Evolutionary conservation across 1,140 invertebrate genomes (phyloP).

Genomic region (Carcinoscorpius rotundicauda): DNA sequence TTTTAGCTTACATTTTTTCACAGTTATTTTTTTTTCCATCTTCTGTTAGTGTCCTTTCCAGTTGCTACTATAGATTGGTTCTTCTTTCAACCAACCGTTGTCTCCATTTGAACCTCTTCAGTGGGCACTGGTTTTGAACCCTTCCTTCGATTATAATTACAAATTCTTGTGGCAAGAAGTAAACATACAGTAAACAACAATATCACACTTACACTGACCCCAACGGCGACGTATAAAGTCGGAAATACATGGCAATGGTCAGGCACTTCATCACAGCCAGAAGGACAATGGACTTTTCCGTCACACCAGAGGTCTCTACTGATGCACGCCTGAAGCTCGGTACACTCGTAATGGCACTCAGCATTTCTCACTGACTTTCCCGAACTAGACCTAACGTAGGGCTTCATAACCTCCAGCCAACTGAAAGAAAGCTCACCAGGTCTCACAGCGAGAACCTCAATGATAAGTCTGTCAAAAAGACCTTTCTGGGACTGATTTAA

Average conservation of each 20-base stretch:
- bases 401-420: conserved; percentile 66
- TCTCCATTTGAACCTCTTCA: too few relatives aligned
- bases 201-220: conserved; percentile 9
- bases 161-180: conserved; percentile 6
- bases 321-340: conserved; percentile 75
- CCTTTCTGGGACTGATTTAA: too few relatives aligned
- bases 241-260: conserved; percentile 37
- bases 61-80: too few relatives aligned
- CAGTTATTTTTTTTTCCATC: too few relatives aligned
- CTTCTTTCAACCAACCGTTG: too few relatives aligned
- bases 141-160: neutral
- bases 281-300: conserved; percentile 68
- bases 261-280: conserved; percentile 70
- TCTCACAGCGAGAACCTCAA: conserved; percentile 61
- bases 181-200: conserved; percentile 8
- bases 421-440: conserved; percentile 52
- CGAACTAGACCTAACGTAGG: conserved; percentile 23
- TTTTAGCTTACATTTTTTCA: too few relatives aligned
- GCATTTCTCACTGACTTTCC: conserved; percentile 39
- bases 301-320: conserved; percentile 77
- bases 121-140: too few relatives aligned
- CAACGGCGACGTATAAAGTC: conserved; percentile 16
- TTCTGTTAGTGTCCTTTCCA: too few relatives aligned
- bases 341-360: conserved; percentile 62
- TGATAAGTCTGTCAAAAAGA: conserved; percentile 40